Base-by-base conservation (phyloP, 2,113 vertebrate species). In the Podarcis cretensis region DNA sequence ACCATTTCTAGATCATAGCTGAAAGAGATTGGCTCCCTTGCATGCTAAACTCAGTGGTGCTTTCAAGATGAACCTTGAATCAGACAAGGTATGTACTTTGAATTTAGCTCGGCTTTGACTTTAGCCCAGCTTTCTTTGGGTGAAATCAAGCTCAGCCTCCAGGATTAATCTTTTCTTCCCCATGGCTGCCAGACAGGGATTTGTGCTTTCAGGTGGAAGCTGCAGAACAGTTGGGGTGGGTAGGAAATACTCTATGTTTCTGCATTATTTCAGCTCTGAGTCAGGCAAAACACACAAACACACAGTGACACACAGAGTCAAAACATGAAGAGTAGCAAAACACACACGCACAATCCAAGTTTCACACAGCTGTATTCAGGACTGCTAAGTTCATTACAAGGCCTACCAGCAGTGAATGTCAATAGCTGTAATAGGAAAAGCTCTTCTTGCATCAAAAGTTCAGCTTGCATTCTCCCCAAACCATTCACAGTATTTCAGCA, bases 391-490 rank as follows among this genome's bases (percentile, higher is more conserved):
- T 66, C 93, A 91, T 91, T 94, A 91, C 88, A 35, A 54, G n/a
- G 1, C 13, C 89, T 95, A 6, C 92, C 92, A 76, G 57, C 89
- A 89, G 59, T 63, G 59, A 12, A 54, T 54, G 89, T 91, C 86
- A 90, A 91, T 4, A 0, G 74, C 87, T 85, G 78, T 86, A 91
- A 96, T 90, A 96, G 94, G 84, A 83, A 86, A 82, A 73, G 13
- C 71, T 88, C 85, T 92, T 91, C 82, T 92, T 68, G 23, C 89
- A 92, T 92, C 3, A 86, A 84, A 96, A 93, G 88, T 94, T 90
- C 90, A 86, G 90, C 90, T 90, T 92, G 89, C 84, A 74, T 92
- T 97, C 94, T 95, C 93, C 93, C 94, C 93, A 94, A 92, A 68
- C 63, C 54, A 95, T 96, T 95, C 92, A 94, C 92, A 94, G 91